phyloP scores from a whole-genome alignment of 2,113 vertebrate species.

The Narcine bancroftii region DNA sequence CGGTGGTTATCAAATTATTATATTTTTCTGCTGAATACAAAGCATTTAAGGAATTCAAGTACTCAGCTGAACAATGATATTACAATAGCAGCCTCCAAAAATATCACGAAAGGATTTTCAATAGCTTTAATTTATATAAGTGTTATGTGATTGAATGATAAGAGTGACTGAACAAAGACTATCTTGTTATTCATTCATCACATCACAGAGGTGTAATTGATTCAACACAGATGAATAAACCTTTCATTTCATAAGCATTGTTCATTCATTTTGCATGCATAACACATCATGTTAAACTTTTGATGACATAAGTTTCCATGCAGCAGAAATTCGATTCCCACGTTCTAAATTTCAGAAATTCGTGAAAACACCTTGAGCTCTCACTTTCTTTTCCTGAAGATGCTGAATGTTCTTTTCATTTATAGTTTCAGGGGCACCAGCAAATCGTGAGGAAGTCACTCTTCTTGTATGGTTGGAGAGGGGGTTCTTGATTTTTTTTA shows the following conservation, averaged over 20 bases:
- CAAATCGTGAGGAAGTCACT: not conserved
- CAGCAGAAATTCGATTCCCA: not conserved
- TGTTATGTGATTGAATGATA: not conserved
- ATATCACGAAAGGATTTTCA: not conserved
- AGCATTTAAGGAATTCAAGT: not conserved
- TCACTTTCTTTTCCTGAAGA: not conserved
- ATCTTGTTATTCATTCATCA: slow-evolving; percentile 29
- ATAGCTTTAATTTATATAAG: not conserved
- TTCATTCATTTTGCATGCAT: not conserved
- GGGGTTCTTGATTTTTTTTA: not conserved
- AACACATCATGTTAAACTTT: not conserved
- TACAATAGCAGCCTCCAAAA: not conserved
- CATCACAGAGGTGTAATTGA: slow-evolving; percentile 21
- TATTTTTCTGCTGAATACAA: not conserved
- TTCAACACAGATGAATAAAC: slow-evolving; percentile 13
- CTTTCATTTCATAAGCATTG: slow-evolving; percentile 6
- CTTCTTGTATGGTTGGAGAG: not conserved
- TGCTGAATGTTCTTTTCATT: not conserved
- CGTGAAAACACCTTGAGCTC: not conserved
- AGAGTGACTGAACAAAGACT: slow-evolving; percentile 6
- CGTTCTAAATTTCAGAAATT: not conserved
- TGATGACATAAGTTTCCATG: not conserved
- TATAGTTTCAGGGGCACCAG: not conserved
- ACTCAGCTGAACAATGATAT: not conserved
- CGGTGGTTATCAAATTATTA: not conserved